Evolutionary conservation across 2,113 vertebrate genomes (phyloP), one percentile per base, ranked within the genome.

Genomic region (human (Homo sapiens)): DNA sequence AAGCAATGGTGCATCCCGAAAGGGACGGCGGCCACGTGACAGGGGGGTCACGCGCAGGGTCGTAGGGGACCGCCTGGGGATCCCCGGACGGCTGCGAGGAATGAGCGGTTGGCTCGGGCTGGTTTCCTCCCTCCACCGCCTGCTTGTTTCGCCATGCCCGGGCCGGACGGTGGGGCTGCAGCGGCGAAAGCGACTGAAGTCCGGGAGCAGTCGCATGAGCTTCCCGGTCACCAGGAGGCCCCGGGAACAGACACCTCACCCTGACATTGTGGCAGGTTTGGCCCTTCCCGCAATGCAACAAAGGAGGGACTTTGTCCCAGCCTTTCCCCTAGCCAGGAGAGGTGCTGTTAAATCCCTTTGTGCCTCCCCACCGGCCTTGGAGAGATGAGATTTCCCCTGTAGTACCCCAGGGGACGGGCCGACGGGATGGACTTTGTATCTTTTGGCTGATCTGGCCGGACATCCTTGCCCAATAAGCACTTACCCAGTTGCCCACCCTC

Each of bases 261-360:
- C 12, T 12, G 32, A 98, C 16, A 98, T 99, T 97, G 98, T 99
- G 73, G 99, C 99, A 86, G 98, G 97, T 25, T 98, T 99, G 99
- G 98, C 98, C 14, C 98, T 66, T 82, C n/a, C 55, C 96, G 43
- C 98, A 96, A 18, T 17, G 98, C 43, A 98, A 98, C 93, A 99
- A 98, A 95, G 98, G 98, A 95, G 98, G 98, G 90, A 99, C 99
- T 72, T 86, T 97, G 45, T 99, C 99, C 92, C 98, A 98, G 59
- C 98, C 98, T 97, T 98, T 99, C n/a, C 97, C 99, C 5, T 99
- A 98, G 98, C 99, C 99, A 98, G 94, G 59, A 98, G 61, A 64
- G 48, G 52, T 25, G 72, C 85, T 1, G 10, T 79, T 50, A n/a
- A 13, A 38, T 48, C 57, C 57, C 0, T 3, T 79, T 23, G 14